phyloP scores from a whole-genome alignment of 2,113 vertebrate species.

The Notechis scutatus region DNA sequence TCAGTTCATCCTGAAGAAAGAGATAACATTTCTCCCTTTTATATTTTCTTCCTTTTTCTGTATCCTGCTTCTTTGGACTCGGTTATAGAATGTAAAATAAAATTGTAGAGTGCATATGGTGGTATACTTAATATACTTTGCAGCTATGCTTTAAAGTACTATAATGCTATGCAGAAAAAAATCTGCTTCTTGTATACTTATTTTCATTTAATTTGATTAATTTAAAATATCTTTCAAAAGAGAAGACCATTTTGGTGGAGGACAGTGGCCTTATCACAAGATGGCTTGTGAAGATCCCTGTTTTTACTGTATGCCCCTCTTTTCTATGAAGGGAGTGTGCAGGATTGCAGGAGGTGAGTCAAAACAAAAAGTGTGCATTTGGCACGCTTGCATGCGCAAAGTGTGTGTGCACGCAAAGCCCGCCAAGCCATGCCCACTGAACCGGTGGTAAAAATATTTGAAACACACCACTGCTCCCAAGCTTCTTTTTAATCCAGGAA shows the following conservation, averaged over 20 bases:
- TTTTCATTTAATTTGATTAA: neutral
- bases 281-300: neutral
- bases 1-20: neutral
- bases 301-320: neutral
- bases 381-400: too few species aligned
- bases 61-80: neutral
- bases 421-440: too few species aligned
- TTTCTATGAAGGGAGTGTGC: neutral
- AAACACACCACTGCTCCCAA: too few species aligned
- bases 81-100: neutral
- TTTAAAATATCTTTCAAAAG: neutral
- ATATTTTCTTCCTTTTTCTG: neutral
- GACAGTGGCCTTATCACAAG: neutral
- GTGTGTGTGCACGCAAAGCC: too few species aligned
- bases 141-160: neutral
- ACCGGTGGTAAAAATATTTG: too few species aligned
- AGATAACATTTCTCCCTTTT: neutral
- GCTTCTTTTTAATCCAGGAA: neutral
- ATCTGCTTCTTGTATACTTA: neutral
- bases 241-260: neutral
- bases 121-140: neutral
- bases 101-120: neutral
- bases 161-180: neutral
- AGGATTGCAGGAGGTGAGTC: too few species aligned
- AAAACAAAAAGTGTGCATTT: too few species aligned